phyloP scores from a whole-genome alignment of 1,140 invertebrate genomes.

The Pygmarrhopalites habei region DNA sequence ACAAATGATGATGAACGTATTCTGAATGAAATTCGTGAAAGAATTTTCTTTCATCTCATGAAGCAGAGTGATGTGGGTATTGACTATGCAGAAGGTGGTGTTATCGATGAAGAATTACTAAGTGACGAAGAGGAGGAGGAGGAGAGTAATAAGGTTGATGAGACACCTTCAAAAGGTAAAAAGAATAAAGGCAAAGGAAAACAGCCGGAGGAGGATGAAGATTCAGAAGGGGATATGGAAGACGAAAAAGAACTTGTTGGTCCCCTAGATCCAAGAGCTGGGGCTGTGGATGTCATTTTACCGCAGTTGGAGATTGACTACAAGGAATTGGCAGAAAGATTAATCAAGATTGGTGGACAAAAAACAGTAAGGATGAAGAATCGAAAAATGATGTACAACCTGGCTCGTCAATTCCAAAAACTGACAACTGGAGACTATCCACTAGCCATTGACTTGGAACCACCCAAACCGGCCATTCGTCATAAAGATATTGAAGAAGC shows the following conservation, averaged over 20 bases:
- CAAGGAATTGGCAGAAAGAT: conserved; percentile 43
- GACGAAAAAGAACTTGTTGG: conserved; percentile 4
- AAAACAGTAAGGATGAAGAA: conserved; percentile 43
- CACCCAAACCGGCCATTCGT: conserved; percentile 39
- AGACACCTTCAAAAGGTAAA: too few species aligned
- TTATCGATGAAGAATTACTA: too few species aligned
- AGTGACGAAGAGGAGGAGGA: too few species aligned
- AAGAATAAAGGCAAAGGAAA: too few species aligned
- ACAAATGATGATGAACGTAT: conserved; percentile 52
- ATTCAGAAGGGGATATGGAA: too few species aligned
- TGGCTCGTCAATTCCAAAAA: conserved; percentile 46
- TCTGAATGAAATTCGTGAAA: conserved; percentile 51
- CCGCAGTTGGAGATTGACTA: conserved; percentile 60
- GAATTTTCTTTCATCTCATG: conserved; percentile 64
- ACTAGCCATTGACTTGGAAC: conserved; percentile 49
- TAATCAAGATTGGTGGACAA: conserved; percentile 35
- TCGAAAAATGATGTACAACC: conserved; percentile 46
- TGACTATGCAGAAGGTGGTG: conserved; percentile 55
- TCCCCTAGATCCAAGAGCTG: conserved; percentile 63
- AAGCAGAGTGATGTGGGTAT: conserved; percentile 63
- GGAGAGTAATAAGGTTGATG: too few species aligned
- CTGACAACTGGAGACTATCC: conserved; percentile 55
- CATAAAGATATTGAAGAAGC: conserved; percentile 43
- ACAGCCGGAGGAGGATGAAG: too few species aligned
- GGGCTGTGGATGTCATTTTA: conserved; percentile 63